Conservation (phyloP, 1,140 invertebrate species). For the Drosophila nikananu region DNA sequence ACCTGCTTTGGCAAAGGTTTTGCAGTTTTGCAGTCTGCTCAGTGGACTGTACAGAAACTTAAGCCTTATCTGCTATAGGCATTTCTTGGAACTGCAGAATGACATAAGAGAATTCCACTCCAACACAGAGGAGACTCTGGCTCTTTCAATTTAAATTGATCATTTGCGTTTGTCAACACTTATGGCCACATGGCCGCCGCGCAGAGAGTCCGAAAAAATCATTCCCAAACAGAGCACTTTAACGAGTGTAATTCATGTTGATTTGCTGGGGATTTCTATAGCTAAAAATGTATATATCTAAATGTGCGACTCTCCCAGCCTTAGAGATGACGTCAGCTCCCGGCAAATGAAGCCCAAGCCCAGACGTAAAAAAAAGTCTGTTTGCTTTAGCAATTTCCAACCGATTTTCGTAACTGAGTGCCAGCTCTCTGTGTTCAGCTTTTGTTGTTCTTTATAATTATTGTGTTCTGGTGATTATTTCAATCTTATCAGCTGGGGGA, state of each 20-base stretch:
- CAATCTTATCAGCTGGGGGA: conserved; percentile 64
- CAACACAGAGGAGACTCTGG: background rate
- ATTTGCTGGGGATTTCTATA: conserved; percentile 35
- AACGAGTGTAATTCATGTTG: conserved; percentile 36
- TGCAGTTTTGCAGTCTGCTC: background rate
- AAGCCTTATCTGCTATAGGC: conserved; percentile 1
- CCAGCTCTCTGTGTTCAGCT: conserved; percentile 22
- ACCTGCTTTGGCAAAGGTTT: conserved; percentile 46
- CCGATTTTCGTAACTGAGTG: conserved; percentile 44
- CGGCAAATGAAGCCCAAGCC: conserved; percentile 33
- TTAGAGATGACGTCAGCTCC: conserved; percentile 42
- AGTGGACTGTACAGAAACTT: conserved; percentile 1
- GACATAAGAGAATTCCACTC: conserved; percentile 42
- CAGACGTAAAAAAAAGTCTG: conserved; percentile 35
- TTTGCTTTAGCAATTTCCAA: conserved; percentile 40
- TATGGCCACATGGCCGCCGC: conserved; percentile 47
- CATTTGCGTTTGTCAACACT: conserved; percentile 70
- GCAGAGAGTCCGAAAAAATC: conserved; percentile 42
- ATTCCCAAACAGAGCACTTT: conserved; percentile 28
- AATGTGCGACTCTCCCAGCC: conserved; percentile 28
- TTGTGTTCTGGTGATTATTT: conserved; percentile 49
- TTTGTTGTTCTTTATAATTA: conserved; percentile 27
- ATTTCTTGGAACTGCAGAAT: conserved; percentile 39
- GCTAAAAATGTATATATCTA: conserved; percentile 1
- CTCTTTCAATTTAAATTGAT: conserved; percentile 76